Conservation (phyloP, 2,113 vertebrate genomes). For the Amphilophus citrinellus region DNA sequence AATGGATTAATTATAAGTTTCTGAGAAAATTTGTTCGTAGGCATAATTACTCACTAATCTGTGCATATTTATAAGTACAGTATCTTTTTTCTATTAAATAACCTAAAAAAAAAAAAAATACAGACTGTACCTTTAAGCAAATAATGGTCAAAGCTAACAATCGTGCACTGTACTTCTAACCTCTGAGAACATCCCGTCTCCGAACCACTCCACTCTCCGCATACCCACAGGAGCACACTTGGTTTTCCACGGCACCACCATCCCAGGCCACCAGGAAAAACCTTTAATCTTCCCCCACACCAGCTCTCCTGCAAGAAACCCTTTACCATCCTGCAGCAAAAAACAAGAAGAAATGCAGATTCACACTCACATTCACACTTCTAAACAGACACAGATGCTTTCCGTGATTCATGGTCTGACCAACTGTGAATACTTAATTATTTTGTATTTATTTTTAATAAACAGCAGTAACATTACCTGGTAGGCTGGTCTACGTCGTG, state of each 20-base stretch:
- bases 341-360: not conserved
- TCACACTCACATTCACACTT: not conserved
- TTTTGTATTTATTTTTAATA: not conserved
- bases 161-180: constrained; percentile 72
- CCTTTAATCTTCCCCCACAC: constrained; percentile 95
- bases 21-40: not conserved
- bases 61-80: not conserved
- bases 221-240: constrained; percentile 81
- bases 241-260: constrained; percentile 88
- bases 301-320: constrained; percentile 87
- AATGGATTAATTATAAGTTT: not conserved
- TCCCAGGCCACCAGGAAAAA: constrained; percentile 93
- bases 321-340: constrained; percentile 86
- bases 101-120: not conserved
- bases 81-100: not conserved
- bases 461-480: constrained; percentile 56
- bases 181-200: constrained; percentile 94
- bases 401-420: not conserved
- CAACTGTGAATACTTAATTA: no score
- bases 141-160: not conserved
- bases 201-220: constrained; percentile 95
- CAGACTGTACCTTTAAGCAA: no score
- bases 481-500: constrained; percentile 57
- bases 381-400: not conserved
- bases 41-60: not conserved